Percentiles rank a stretch among this genome's conserved stretches.
These are phyloP conservation scores for Hyposmocoma kahamanoa DNA, from an alignment of 1,140 invertebrate species.

Conservation along the genomic window DNA sequence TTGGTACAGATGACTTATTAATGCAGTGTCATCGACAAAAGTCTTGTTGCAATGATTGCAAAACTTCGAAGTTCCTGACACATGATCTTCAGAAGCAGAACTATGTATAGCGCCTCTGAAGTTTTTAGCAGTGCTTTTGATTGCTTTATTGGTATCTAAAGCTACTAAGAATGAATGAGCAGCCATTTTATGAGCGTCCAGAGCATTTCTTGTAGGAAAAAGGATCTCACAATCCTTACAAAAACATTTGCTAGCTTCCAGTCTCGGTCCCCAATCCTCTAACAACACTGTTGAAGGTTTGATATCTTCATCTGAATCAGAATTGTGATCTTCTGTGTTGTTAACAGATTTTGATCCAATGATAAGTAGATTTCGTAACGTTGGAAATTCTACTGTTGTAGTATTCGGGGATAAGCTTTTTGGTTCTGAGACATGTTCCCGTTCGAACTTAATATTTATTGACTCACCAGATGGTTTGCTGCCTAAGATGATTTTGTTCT, in stretches of 20 bases:
- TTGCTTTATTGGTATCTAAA: constrained; percentile 10
- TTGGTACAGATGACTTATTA: constrained; percentile 38
- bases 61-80: background rate
- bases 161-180: constrained; percentile 39
- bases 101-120: background rate
- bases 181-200: constrained; percentile 35
- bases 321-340: too few relatives aligned
- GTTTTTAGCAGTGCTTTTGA: constrained; percentile 17
- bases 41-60: constrained; percentile 35
- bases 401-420: too few relatives aligned
- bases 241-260: constrained; percentile 23
- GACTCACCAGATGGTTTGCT: too few relatives aligned
- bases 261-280: constrained; percentile 24
- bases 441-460: too few relatives aligned
- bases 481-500: constrained; percentile 33
- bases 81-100: background rate
- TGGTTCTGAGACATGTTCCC: constrained; percentile 7
- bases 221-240: constrained; percentile 33
- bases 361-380: too few relatives aligned
- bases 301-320: background rate
- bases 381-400: too few relatives aligned
- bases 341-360: too few relatives aligned
- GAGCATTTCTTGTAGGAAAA: constrained; percentile 36
- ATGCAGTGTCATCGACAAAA: constrained; percentile 21
- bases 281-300: constrained; percentile 13